Evolutionary conservation across 2,888 invertebrate genomes (phyloP).

Genomic region (Aleiodes alternator): DNA sequence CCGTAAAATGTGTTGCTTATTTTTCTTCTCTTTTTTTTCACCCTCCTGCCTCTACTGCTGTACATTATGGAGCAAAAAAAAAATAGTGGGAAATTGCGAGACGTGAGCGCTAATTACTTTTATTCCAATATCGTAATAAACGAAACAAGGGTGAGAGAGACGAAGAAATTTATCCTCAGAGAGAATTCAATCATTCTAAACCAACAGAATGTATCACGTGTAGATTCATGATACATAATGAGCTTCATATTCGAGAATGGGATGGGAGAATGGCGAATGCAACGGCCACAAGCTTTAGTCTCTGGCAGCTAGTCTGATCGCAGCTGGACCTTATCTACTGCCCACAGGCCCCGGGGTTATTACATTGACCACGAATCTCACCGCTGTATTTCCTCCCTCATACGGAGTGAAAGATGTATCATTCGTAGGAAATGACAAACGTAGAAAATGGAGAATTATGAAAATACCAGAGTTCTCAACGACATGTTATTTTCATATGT

Average conservation of each 20-base stretch:
- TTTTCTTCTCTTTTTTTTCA: conserved; percentile 30
- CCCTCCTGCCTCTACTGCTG: conserved; percentile 43
- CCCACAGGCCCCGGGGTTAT: conserved; percentile 46
- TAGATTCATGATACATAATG: conserved; percentile 20
- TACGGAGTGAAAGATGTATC: conserved; percentile 10
- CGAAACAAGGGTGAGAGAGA: background rate
- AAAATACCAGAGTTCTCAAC: no score
- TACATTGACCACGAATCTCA: conserved; percentile 22
- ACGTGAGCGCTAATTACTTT: no score
- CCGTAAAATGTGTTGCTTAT: conserved; percentile 34
- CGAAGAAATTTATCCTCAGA: background rate
- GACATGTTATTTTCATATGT: no score
- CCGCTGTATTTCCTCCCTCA: conserved; percentile 20
- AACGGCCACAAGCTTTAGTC: background rate
- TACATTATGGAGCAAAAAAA: background rate
- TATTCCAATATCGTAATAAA: background rate
- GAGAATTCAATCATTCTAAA: background rate
- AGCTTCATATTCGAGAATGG: background rate
- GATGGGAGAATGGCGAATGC: background rate
- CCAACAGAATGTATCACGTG: conserved; percentile 8
- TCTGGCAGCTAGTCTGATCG: conserved; percentile 47
- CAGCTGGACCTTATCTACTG: conserved; percentile 54
- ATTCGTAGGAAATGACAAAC: background rate
- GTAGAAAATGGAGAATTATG: no score
- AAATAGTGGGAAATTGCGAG: background rate